A percentile compares a stretch with the other conserved stretches of the same genome.
Evolutionary conservation across 1,140 invertebrate genomes (phyloP).

Genomic region (Contarinia nasturtii): DNA sequence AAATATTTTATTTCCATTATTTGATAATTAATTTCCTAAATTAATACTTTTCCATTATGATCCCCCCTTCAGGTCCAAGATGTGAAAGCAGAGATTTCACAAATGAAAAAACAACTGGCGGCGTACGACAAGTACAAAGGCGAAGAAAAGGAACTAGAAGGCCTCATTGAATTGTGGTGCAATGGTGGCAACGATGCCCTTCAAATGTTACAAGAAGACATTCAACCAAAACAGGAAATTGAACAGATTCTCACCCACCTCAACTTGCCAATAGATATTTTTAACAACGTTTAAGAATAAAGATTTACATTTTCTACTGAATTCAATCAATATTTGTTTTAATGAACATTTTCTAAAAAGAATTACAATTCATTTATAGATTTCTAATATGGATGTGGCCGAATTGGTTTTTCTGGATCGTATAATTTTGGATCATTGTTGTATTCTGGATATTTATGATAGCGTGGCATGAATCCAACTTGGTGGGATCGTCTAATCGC

Average conservation of each 20-base stretch:
- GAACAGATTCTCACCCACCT: background rate
- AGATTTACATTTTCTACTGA: too few species aligned
- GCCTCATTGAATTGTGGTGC: background rate
- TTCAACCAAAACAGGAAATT: background rate
- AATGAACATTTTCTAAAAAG: too few species aligned
- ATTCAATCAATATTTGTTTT: too few species aligned
- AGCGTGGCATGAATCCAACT: slow-evolving; percentile 56
- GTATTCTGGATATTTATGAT: slow-evolving; percentile 56
- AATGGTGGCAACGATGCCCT: background rate
- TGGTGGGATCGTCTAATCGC: slow-evolving; percentile 54
- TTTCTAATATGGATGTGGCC: slow-evolving; percentile 56
- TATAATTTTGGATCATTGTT: slow-evolving; percentile 70
- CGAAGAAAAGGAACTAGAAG: background rate
- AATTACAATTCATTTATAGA: too few species aligned
- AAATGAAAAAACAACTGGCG: too few species aligned
- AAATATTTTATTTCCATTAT: too few species aligned
- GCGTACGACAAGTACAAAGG: too few species aligned
- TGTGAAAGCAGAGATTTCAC: too few species aligned
- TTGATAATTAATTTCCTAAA: too few species aligned
- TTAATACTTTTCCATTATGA: too few species aligned
- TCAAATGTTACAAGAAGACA: background rate
- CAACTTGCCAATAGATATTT: background rate
- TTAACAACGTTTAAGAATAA: too few species aligned
- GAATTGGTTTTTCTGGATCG: slow-evolving; percentile 61
- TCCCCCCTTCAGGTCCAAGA: too few species aligned